Conservation (phyloP, 2,888 invertebrate species). For the Sceliomorpha sp. region DNA sequence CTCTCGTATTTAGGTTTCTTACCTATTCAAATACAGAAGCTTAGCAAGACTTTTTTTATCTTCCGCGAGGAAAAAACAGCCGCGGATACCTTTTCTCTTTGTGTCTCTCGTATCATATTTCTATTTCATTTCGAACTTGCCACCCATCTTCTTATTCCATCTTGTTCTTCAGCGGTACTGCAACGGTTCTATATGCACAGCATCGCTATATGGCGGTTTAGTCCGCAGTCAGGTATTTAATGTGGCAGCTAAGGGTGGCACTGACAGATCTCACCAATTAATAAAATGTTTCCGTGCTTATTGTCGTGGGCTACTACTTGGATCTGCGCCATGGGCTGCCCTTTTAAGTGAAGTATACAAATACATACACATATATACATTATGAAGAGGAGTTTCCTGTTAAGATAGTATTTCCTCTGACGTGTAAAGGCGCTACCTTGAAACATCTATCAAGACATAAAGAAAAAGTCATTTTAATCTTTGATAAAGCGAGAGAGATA, state of each 20-base stretch:
- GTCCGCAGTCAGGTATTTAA: slow-evolving; percentile 70
- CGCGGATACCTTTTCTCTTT: slow-evolving; percentile 7
- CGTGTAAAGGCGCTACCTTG: too few species aligned
- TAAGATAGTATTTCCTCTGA: too few species aligned
- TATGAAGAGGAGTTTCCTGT: background rate
- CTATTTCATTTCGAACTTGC: slow-evolving; percentile 14
- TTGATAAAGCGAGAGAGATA: too few species aligned
- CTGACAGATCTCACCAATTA: slow-evolving; percentile 78
- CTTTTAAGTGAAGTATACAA: slow-evolving; percentile 71
- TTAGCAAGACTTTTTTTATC: too few species aligned
- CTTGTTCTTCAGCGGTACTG: slow-evolving; percentile 15
- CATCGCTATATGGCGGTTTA: slow-evolving; percentile 45
- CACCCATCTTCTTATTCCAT: slow-evolving; percentile 29
- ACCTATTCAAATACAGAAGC: too few species aligned
- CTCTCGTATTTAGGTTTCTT: too few species aligned
- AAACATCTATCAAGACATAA: too few species aligned
- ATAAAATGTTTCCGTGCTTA: slow-evolving; percentile 78
- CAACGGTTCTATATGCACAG: slow-evolving; percentile 35
- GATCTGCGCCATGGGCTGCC: slow-evolving; percentile 71
- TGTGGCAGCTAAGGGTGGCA: slow-evolving; percentile 73
- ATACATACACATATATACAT: slow-evolving; percentile 30
- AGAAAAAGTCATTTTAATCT: too few species aligned
- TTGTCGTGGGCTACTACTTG: slow-evolving; percentile 74
- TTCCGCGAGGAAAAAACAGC: slow-evolving; percentile 38
- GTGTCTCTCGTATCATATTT: slow-evolving; percentile 22